A percentile compares a stretch with the other conserved stretches of the same genome.
These are phyloP conservation scores for Dolomedes plantarius DNA, from an alignment of 2,888 invertebrate species.

Conservation along the genomic window DNA sequence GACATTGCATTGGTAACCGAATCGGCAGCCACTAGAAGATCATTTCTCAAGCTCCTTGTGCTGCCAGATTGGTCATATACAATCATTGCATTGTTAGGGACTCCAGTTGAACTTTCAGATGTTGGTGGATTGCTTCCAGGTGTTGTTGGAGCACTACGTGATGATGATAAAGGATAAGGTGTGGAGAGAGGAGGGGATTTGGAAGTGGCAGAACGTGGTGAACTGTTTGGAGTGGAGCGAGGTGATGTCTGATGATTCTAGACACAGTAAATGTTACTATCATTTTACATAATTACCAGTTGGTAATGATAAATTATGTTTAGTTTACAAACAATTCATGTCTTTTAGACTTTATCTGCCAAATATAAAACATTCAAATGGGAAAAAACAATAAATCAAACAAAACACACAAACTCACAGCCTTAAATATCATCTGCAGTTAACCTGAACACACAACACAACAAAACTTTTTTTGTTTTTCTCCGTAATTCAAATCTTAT, in stretches of 20 bases:
- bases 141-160: constrained; percentile 75
- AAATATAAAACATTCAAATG: too few relatives aligned
- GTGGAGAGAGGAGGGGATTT: constrained; percentile 75
- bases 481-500: too few relatives aligned
- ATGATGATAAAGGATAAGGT: constrained; percentile 74
- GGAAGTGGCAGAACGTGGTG: constrained; percentile 79
- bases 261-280: neutral
- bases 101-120: constrained; percentile 75
- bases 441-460: too few relatives aligned
- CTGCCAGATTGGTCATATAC: constrained; percentile 76
- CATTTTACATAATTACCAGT: neutral
- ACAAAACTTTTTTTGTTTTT: too few relatives aligned
- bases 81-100: constrained; percentile 79
- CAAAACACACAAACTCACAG: too few relatives aligned
- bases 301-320: too few relatives aligned
- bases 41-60: constrained; percentile 80
- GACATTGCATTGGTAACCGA: constrained; percentile 99
- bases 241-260: constrained; percentile 74
- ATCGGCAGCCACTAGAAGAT: constrained; percentile 95
- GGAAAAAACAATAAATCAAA: too few relatives aligned
- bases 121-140: constrained; percentile 75
- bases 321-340: too few relatives aligned
- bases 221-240: constrained; percentile 75
- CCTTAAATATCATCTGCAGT: too few relatives aligned
- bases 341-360: too few relatives aligned